Evolutionary conservation across 2,888 invertebrate species (phyloP).

Genomic region (Synergus japonicus): DNA sequence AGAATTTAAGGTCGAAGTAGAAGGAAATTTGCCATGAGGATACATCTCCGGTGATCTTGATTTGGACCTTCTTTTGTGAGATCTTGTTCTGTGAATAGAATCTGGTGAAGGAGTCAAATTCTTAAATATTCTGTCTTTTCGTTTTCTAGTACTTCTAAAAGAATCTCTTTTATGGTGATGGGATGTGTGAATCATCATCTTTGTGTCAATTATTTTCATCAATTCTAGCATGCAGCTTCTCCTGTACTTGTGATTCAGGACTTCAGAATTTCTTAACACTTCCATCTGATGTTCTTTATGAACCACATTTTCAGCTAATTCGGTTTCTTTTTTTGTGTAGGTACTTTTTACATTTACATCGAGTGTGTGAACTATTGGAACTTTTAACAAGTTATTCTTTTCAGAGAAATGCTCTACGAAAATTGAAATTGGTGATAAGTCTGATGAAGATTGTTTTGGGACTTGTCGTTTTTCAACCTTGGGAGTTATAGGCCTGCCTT

Average conservation of each 20-base stretch:
- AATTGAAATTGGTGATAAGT: constrained; percentile 51
- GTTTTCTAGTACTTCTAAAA: constrained; percentile 15
- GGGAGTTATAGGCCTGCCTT: constrained; percentile 27
- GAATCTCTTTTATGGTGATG: constrained; percentile 57
- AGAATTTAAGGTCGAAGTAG: constrained; percentile 36
- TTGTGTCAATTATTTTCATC: constrained; percentile 70
- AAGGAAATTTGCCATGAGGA: constrained; percentile 38
- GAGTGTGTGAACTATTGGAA: constrained; percentile 57
- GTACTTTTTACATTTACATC: constrained; percentile 62
- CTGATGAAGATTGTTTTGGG: not conserved
- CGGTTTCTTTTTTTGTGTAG: constrained; percentile 51
- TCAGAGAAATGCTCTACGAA: constrained; percentile 45
- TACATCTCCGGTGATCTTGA: constrained; percentile 63
- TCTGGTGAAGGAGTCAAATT: constrained; percentile 64
- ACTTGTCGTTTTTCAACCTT: constrained; percentile 12
- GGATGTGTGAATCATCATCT: constrained; percentile 68
- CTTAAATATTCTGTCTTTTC: constrained; percentile 47
- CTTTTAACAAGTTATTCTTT: constrained; percentile 55
- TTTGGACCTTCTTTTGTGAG: constrained; percentile 55
- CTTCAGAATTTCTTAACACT: constrained; percentile 35
- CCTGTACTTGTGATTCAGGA: constrained; percentile 60
- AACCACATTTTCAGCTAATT: constrained; percentile 32
- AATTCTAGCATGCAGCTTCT: constrained; percentile 70
- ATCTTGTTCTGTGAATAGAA: constrained; percentile 53
- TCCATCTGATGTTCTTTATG: constrained; percentile 19